Base-by-base conservation (phyloP, 2,797 vertebrate genomes). In the Phrynocephalus vlangalii region DNA sequence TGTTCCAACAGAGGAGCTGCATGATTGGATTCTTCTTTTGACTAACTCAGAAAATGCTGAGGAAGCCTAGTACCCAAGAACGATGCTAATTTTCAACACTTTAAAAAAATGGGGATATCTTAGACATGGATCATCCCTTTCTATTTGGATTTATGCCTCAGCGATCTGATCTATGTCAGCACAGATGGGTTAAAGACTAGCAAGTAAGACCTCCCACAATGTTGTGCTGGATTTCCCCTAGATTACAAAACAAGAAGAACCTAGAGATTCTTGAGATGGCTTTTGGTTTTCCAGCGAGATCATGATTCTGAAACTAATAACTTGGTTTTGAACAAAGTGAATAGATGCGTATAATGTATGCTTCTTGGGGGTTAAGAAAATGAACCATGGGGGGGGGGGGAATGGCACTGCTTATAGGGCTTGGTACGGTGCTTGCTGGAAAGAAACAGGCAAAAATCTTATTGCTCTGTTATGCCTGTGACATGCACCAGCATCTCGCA, bases 251-350 rank as follows among this genome's bases (percentile, higher is more conserved):
- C n/a, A 84, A 66, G 28, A 88, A 88, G 71, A 85, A 79, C 4
- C 70, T 24, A 89, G 20, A 89, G 20, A 75, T 86, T 88, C 66
- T 79, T 13, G 81, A 82, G 82, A 48, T 83, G 63, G 18, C 82
- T 77, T 79, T 90, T 91, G 86, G 83, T 71, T 66, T 75, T 33
- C 38, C 83, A 90, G 52, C 85, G 85, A 89, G 72, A 67, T 92
- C 52, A 86, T 88, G 86, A 83, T 73, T 91, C n/a, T 86, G 91
- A 24, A 85, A 88, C n/a, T 6, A 91, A 91, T 60, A 91, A 68
- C 83, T 85, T 78, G 44, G 18, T 30, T 92, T 82, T 90, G 86
- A 22, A 88, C 79, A 89, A 5, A 73, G 7, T 16, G 52, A 63
- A 82, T 15, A 83, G 28, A 85, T 82, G 77, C 67, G 38, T 44